Conservation (phyloP, 1,140 invertebrate genomes). For the Seison nebaliae region DNA sequence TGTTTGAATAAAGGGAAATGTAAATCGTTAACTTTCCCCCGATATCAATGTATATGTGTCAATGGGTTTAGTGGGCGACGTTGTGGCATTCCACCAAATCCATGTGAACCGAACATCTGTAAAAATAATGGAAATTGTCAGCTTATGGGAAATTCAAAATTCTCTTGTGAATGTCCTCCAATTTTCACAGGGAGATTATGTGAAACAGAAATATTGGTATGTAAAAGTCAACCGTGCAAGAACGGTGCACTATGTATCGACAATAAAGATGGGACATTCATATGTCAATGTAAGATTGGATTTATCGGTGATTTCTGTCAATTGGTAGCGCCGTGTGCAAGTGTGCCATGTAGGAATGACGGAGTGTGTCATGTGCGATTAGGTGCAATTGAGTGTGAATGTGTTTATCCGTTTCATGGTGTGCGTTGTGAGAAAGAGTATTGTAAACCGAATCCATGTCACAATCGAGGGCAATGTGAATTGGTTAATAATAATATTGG, state of each 20-base stretch:
- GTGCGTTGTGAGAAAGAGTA: constrained; percentile 1
- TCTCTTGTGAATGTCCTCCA: constrained; percentile 12
- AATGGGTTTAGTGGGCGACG: constrained; percentile 11
- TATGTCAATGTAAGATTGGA: constrained; percentile 44
- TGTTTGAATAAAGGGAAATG: constrained; percentile 15
- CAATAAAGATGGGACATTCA: constrained; percentile 43
- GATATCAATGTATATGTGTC: constrained; percentile 11
- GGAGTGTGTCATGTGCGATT: background rate
- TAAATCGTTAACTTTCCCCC: constrained; percentile 32
- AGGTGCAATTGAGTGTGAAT: too few species aligned
- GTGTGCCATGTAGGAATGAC: background rate
- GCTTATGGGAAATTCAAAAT: constrained; percentile 4
- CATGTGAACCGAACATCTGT: constrained; percentile 44
- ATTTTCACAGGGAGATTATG: constrained; percentile 10
- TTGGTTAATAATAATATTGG: too few species aligned
- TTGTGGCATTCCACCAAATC: constrained; percentile 15
- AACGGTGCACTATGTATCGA: constrained; percentile 55
- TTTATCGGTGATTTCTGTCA: constrained; percentile 15
- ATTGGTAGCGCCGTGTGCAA: background rate
- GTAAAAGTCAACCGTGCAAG: constrained; percentile 42
- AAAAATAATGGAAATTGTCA: constrained; percentile 62
- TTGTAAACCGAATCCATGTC: constrained; percentile 6
- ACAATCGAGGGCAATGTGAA: constrained; percentile 8
- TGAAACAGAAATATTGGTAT: constrained; percentile 42
- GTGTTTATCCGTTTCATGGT: constrained; percentile 10